phyloP scores from a whole-genome alignment of 2,888 invertebrate species.

The Megamerina dolium region DNA sequence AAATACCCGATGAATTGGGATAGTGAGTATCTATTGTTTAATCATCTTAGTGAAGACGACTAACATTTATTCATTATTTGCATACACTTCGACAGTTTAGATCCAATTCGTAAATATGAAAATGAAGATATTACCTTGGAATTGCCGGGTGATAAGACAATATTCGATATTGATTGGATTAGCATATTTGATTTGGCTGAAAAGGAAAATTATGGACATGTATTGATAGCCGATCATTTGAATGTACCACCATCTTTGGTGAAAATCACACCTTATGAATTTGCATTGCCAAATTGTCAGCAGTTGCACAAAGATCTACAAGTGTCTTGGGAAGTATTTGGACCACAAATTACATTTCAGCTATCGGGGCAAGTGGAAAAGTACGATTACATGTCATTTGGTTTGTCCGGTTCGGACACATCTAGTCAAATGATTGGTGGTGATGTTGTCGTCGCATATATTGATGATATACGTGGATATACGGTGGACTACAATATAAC shows the following conservation, averaged over 20 bases:
- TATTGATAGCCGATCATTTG: conserved; percentile 70
- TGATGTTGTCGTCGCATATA: conserved; percentile 74
- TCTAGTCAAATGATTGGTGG: conserved; percentile 76
- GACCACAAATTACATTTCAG: conserved; percentile 79
- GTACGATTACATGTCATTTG: conserved; percentile 84
- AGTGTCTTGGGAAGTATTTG: conserved; percentile 87
- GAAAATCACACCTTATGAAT: conserved; percentile 58
- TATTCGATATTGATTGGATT: conserved; percentile 79
- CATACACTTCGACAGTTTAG: conserved; percentile 57
- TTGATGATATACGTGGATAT: conserved; percentile 65
- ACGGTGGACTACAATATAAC: conserved; percentile 82
- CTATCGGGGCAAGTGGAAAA: conserved; percentile 66
- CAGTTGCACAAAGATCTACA: conserved; percentile 80
- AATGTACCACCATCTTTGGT: conserved; percentile 83
- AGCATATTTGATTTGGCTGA: conserved; percentile 68
- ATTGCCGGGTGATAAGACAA: conserved; percentile 74
- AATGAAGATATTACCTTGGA: conserved; percentile 68
- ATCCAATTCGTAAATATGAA: conserved; percentile 66
- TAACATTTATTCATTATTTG: neutral
- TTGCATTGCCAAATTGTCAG: conserved; percentile 71
- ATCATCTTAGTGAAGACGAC: neutral
- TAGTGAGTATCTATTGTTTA: conserved; percentile 65
- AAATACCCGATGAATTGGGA: conserved; percentile 85
- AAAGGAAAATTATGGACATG: conserved; percentile 65
- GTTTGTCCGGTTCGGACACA: conserved; percentile 69